phyloP scores from a whole-genome alignment of 2,113 vertebrate species.

The Heterotis niloticus region DNA sequence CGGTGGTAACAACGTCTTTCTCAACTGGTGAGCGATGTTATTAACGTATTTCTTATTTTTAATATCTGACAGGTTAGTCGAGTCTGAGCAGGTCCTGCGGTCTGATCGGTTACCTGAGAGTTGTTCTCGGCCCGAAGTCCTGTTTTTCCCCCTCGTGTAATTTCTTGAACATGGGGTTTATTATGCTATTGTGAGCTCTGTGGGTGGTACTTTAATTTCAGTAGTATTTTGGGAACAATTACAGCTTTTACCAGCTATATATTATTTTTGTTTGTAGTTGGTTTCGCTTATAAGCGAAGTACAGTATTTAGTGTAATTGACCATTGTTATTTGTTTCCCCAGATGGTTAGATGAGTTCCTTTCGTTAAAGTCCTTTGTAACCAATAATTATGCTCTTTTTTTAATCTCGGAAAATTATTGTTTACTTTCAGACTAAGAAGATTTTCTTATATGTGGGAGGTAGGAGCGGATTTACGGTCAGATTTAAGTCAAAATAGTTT shows the following conservation, averaged over 20 bases:
- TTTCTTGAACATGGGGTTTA: not conserved
- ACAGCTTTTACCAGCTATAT: not conserved
- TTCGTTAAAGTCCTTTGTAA: not conserved
- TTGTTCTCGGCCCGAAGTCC: not conserved
- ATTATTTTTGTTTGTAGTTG: not conserved
- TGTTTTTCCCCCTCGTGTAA: too few relatives aligned
- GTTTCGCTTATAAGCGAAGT: not conserved
- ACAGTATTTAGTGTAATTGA: not conserved
- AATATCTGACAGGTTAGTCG: too few relatives aligned
- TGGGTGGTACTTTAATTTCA: not conserved
- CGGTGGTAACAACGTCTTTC: too few relatives aligned
- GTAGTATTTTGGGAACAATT: not conserved
- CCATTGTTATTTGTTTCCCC: not conserved
- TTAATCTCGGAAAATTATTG: not conserved
- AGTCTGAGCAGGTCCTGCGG: not conserved
- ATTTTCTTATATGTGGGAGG: too few relatives aligned
- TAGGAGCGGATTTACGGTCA: too few relatives aligned
- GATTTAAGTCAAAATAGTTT: not conserved
- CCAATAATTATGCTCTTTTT: not conserved
- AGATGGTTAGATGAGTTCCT: not conserved
- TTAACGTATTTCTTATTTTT: too few relatives aligned
- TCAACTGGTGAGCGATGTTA: too few relatives aligned
- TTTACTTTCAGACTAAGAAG: not conserved
- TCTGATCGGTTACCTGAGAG: constrained; percentile 9
- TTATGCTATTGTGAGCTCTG: not conserved